These are phyloP conservation scores for Actinopyga echinites DNA, from an alignment of 53 echinoderm and acorn worm species.

Conservation along the genomic window DNA sequence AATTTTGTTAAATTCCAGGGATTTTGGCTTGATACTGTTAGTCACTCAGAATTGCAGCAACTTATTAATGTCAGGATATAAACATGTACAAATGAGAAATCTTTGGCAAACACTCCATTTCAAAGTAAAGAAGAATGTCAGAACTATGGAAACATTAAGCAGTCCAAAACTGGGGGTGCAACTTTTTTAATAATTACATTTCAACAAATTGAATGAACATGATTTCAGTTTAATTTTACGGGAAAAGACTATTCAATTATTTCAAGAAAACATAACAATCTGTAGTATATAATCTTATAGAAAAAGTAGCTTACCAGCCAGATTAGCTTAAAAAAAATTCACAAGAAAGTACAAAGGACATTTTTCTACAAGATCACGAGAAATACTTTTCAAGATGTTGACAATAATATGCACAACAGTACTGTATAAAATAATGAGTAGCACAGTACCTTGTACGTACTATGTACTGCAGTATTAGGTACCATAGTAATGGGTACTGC, in stretches of 20 bases:
- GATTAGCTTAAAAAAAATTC: neutral
- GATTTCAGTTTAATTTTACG: slow-evolving; percentile 20
- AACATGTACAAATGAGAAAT: no score
- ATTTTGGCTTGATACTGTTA: no score
- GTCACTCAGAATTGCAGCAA: no score
- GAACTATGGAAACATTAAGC: slow-evolving; percentile 19
- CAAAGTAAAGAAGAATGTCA: no score
- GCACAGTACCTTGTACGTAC: no score
- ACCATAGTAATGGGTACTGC: no score
- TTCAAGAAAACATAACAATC: neutral
- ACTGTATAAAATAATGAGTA: no score
- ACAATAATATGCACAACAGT: no score
- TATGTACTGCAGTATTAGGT: no score
- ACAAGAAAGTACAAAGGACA: neutral
- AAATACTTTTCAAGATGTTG: neutral
- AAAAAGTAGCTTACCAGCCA: neutral
- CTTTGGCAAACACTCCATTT: no score
- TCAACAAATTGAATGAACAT: slow-evolving; percentile 13
- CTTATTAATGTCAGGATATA: no score
- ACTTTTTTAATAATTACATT: neutral
- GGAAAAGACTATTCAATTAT: neutral
- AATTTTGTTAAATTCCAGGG: no score
- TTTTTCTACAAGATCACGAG: neutral
- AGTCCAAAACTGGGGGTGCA: neutral
- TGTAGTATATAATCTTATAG: neutral